Percentiles rank a stretch among this genome's conserved stretches.
These are phyloP conservation scores for Muntiacus reevesi DNA, from an alignment of 2,113 vertebrate species.

Conservation along the genomic window DNA sequence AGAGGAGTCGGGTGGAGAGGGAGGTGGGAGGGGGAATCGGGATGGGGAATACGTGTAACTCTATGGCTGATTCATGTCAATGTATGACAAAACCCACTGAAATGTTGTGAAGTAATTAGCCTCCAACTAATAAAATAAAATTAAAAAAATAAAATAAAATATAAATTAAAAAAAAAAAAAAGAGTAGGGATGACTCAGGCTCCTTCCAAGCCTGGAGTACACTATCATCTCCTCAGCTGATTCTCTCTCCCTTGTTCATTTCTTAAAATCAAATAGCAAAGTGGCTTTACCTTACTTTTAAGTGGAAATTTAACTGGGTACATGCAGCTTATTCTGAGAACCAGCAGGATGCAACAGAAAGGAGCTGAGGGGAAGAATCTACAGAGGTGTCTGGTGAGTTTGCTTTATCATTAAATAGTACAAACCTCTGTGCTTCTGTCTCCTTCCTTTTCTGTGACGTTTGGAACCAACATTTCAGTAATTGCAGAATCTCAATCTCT, in stretches of 20 bases:
- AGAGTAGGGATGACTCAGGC: accelerated
- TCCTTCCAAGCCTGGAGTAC: background rate
- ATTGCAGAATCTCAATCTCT: background rate
- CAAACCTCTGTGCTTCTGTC: background rate
- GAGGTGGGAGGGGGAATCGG: too few relatives aligned
- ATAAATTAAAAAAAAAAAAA: too few relatives aligned
- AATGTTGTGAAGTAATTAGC: too few relatives aligned
- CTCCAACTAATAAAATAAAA: too few relatives aligned
- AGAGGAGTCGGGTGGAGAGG: too few relatives aligned
- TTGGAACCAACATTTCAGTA: background rate
- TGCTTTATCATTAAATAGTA: background rate
- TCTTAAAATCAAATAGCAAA: background rate
- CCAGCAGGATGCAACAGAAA: background rate
- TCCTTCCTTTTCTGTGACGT: background rate
- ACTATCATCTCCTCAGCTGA: background rate
- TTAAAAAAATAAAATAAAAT: too few relatives aligned
- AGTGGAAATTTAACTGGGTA: background rate
- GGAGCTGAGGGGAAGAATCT: background rate
- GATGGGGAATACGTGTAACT: too few relatives aligned
- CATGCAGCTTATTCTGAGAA: background rate
- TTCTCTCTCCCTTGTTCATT: background rate
- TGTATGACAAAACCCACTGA: too few relatives aligned
- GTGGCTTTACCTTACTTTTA: background rate
- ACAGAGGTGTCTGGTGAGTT: background rate
- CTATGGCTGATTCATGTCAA: too few relatives aligned